Base-by-base conservation (phyloP, 2,797 vertebrate species). In the Miichthys miiuy region DNA sequence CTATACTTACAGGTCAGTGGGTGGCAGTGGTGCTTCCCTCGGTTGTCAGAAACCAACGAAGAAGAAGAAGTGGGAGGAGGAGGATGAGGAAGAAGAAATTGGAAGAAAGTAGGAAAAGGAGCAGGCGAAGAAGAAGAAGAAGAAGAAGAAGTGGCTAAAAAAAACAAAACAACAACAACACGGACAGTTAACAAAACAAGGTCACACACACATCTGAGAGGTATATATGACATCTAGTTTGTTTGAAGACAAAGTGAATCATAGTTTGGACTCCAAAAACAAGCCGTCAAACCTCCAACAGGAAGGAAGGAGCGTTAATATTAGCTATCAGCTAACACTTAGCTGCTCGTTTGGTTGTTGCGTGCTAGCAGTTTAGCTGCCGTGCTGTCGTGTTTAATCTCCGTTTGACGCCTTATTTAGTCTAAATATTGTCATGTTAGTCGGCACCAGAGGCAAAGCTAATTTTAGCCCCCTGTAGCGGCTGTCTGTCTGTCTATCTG, bases 121-220 rank as follows among this genome's bases (percentile, higher is more conserved):
- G 57, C 44, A 73, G 51, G 21, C 61, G 64, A 68, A 76, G 73
- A 70, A 78, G 71, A 48, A 85, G 87, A 68, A 74, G 46, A 18
- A 66, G 64, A 68, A 76, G 68, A 72, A 78, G 69, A 48, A 85
- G 86, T 68, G 72, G 80, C 73, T 81, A 48, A 52, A 68, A 80
- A 77, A 79, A 72, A 62, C 42, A 57, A 68, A 69, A 61, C 65
- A 63, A 66, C 54, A 88, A 90, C 77, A 89, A 85, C 85, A 89
- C 84, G 89, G 87, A 44, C 83, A 83, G 88, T 88, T 72, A 64
- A 87, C 80, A 92, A 92, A 93, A 93, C 87, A 88, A 91, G 89
- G 88, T 90, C 90, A 87, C 75, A 89, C 77, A 86, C 21, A 81
- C 80, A 73, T 68, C 62, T 42, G 23, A 75, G 47, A 92, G 89